Evolutionary conservation across 2,888 invertebrate genomes (phyloP), one percentile per base, ranked within the genome.

Genomic region (Campoplex capitator): DNA sequence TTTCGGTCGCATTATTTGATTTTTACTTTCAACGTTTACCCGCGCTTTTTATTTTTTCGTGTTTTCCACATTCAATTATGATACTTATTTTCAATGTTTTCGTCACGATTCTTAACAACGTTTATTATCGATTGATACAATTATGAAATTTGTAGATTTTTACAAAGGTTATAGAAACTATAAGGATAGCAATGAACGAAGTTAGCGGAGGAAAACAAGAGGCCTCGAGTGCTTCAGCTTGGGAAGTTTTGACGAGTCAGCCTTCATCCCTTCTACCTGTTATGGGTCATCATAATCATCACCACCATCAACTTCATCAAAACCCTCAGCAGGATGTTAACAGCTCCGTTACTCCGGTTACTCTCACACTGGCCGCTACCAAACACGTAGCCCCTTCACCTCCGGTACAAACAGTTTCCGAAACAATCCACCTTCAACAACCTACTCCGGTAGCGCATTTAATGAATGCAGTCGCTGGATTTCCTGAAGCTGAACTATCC

Each of bases 401-500:
- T 38, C 92, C 92, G 2, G 81, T 87, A 1, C 95, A 94, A 84
- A 93, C 91, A 65, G 88, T 91, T 8, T 83, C 89, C 0, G 94
- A 94, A 16, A 92, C 93, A n/a, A 89, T 91, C n/a, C 94, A 94
- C 38, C 89, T 95, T 45, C 95, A 95, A 75, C 95, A 95, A 83
- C 90, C 93, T 18, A 86, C 89, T 28, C 84, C 92, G n/a, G 89
- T 93, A 48, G 86, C 90, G 8, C 94, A 93, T 89, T 93, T 94
- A 80, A 58, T 65, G 54, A 74, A 88, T 11, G 87, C 91, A 48
- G 92, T 92, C 56, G 94, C 92, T 54, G 91, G 91, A 68, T 95
- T 91, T 89, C 92, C 94, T 8, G 95, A 95, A 81, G 93, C 93
- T n/a, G 95, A 95, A 92, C 94, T 97, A 76, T 96, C 97, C 4